Conservation (phyloP, 2,888 invertebrate genomes). For the Drosophila mayaguana region DNA sequence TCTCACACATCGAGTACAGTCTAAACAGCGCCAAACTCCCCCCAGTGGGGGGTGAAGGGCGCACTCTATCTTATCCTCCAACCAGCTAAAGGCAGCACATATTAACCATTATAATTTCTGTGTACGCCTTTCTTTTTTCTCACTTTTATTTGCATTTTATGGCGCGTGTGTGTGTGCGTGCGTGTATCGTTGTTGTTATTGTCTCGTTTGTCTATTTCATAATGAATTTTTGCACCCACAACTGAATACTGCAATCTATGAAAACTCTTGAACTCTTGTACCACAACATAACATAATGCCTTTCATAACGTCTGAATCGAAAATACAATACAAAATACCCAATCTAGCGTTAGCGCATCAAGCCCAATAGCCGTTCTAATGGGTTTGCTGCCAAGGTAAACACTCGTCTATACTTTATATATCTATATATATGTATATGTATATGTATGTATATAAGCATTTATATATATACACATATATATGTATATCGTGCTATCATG, state of each 20-base stretch:
- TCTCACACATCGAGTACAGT: slow-evolving; percentile 66
- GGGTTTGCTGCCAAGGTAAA: slow-evolving; percentile 97
- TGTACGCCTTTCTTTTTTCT: slow-evolving; percentile 68
- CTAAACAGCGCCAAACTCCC: slow-evolving; percentile 32
- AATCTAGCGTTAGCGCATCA: slow-evolving; percentile 90
- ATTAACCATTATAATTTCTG: slow-evolving; percentile 73
- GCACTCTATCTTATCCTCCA: slow-evolving; percentile 13
- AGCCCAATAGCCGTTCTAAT: slow-evolving; percentile 97
- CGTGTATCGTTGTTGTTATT: slow-evolving; percentile 26
- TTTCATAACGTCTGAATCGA: slow-evolving; percentile 63
- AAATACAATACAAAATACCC: slow-evolving; percentile 58
- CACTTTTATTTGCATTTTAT: slow-evolving; percentile 74
- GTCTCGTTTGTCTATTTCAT: slow-evolving; percentile 55
- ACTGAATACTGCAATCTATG: slow-evolving; percentile 59
- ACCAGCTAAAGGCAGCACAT: slow-evolving; percentile 47
- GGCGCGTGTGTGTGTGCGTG: slow-evolving; percentile 41
- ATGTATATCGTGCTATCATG: slow-evolving; percentile 12
- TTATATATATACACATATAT: slow-evolving; percentile 8
- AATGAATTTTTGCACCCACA: slow-evolving; percentile 67
- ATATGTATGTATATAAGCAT: background rate
- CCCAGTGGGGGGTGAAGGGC: too few relatives aligned
- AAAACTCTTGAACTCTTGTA: slow-evolving; percentile 57
- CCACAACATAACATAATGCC: slow-evolving; percentile 69
- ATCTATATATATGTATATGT: slow-evolving; percentile 15
- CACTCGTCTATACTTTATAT: slow-evolving; percentile 70